Conservation (phyloP, 2,797 vertebrate species). For the Knipowitschia caucasica region DNA sequence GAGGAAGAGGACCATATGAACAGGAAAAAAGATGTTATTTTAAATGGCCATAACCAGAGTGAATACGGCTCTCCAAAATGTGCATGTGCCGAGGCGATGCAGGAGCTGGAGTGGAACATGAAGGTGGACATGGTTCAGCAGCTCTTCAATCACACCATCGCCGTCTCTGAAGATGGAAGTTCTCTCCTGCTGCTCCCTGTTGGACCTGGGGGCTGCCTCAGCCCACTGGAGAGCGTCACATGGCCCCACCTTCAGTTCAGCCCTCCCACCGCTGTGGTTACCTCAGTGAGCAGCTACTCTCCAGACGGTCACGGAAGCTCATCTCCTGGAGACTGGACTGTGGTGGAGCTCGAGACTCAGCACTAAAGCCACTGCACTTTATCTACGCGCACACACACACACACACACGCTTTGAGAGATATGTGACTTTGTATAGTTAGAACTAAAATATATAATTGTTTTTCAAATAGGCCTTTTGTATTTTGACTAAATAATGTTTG, state of each 20-base stretch:
- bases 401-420: background rate
- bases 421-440: background rate
- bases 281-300: constrained; percentile 87
- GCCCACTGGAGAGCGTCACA: constrained; percentile 80
- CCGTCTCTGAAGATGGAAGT: constrained; percentile 70
- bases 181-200: constrained; percentile 73
- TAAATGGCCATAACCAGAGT: constrained; percentile 2
- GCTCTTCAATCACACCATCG: constrained; percentile 84
- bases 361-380: constrained; percentile 70
- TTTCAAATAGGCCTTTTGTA: background rate
- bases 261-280: constrained; percentile 81
- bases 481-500: background rate
- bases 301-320: constrained; percentile 77
- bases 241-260: constrained; percentile 84
- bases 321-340: constrained; percentile 85
- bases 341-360: constrained; percentile 89
- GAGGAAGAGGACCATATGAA: constrained; percentile 62
- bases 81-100: constrained; percentile 39
- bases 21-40: background rate
- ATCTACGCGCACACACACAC: background rate
- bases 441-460: background rate
- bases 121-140: constrained; percentile 85
- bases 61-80: constrained; percentile 31
- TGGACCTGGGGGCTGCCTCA: constrained; percentile 68
- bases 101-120: constrained; percentile 69